phyloP scores from a whole-genome alignment of 1,140 invertebrate species.

The Temnothorax longispinosus region DNA sequence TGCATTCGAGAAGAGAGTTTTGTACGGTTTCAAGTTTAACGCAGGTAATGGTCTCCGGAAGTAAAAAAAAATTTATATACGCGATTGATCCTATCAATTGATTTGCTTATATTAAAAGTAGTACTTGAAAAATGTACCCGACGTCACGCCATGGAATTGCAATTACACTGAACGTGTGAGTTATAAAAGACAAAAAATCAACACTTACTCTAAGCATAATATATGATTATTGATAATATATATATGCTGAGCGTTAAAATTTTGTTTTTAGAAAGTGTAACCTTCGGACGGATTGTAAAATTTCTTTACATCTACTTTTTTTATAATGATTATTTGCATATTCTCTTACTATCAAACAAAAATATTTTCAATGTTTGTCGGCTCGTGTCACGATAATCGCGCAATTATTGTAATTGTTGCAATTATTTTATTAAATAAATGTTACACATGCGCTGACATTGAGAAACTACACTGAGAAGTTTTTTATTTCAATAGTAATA shows the following conservation, averaged over 20 bases:
- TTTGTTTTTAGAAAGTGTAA: neutral
- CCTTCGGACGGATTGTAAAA: neutral
- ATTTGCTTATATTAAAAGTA: neutral
- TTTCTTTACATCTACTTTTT: neutral
- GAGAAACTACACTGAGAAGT: neutral
- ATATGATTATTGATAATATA: neutral
- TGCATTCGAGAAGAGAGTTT: neutral
- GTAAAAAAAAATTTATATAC: neutral
- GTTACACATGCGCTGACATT: neutral
- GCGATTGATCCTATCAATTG: neutral
- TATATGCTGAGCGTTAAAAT: neutral
- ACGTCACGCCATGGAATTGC: neutral
- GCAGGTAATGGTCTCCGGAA: neutral
- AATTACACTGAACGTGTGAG: neutral
- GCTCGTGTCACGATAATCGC: neutral
- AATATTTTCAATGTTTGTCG: neutral
- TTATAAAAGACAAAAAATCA: neutral
- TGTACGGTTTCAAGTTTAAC: neutral
- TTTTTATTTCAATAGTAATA: neutral
- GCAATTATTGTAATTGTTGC: neutral
- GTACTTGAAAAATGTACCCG: neutral
- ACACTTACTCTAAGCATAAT: neutral
- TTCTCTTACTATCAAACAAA: neutral
- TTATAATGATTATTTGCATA: neutral
- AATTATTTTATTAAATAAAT: neutral